These are phyloP conservation scores for Gastrophryne carolinensis DNA, from an alignment of 2,797 vertebrate species.

Conservation along the genomic window DNA sequence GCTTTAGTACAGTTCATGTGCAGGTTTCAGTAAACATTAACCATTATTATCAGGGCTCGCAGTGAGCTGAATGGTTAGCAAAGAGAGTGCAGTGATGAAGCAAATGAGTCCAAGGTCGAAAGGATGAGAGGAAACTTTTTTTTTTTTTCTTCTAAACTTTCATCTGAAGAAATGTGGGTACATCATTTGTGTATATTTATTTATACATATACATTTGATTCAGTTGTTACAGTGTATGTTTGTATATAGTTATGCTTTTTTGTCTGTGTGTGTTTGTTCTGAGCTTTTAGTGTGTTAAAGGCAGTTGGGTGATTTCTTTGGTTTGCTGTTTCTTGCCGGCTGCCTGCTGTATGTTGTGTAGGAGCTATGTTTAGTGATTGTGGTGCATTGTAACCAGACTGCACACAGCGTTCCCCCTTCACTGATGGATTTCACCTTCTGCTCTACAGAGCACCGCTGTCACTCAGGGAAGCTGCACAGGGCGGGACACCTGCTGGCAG, in stretches of 20 bases:
- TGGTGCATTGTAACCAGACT: slow-evolving; percentile 32
- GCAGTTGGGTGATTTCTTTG: background rate
- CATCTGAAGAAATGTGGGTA: background rate
- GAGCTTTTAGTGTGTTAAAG: background rate
- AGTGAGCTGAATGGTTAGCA: slow-evolving; percentile 73
- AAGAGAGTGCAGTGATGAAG: slow-evolving; percentile 71
- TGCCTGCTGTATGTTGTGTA: too few species aligned
- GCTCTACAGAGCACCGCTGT: slow-evolving; percentile 57
- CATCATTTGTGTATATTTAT: too few species aligned
- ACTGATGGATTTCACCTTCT: slow-evolving; percentile 63
- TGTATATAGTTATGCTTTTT: slow-evolving; percentile 1
- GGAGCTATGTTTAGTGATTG: slow-evolving; percentile 43
- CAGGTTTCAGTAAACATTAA: slow-evolving; percentile 85
- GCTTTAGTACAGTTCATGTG: slow-evolving; percentile 72
- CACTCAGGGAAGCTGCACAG: slow-evolving; percentile 57
- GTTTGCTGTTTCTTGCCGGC: too few species aligned
- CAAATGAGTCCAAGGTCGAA: slow-evolving; percentile 79
- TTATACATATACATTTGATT: too few species aligned
- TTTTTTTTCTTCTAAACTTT: background rate
- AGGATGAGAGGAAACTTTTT: slow-evolving; percentile 61
- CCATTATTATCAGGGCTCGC: slow-evolving; percentile 75
- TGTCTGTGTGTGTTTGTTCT: background rate
- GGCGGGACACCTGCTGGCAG: slow-evolving; percentile 56
- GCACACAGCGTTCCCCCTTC: slow-evolving; percentile 40
- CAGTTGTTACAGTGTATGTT: too few species aligned